phyloP scores from a whole-genome alignment of 2,888 invertebrate genomes.

The Heteromyza rotundicornis region DNA sequence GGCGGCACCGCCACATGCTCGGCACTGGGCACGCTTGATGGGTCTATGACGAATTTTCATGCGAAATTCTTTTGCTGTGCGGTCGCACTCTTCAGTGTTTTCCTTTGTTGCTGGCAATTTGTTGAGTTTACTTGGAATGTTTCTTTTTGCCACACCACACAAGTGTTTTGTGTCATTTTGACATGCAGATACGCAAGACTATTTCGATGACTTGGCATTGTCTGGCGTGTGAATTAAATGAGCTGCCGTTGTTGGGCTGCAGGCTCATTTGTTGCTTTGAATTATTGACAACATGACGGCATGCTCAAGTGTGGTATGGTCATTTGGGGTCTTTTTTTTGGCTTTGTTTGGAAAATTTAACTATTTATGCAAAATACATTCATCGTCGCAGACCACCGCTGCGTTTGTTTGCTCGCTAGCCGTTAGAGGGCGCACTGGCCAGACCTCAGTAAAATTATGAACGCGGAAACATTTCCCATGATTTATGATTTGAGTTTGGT shows the following conservation, averaged over 20 bases:
- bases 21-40: neutral
- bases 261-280: neutral
- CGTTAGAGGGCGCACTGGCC: too few relatives aligned
- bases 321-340: neutral
- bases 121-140: neutral
- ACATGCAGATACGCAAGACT: neutral
- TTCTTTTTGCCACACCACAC: neutral
- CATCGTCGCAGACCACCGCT: slow-evolving; percentile 3
- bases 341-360: neutral
- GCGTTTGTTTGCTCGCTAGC: neutral
- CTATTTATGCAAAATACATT: neutral
- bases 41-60: neutral
- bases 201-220: neutral
- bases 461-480: slow-evolving; percentile 6
- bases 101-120: neutral
- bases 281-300: neutral
- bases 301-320: neutral
- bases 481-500: slow-evolving; percentile 8
- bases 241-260: neutral
- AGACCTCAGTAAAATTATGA: neutral
- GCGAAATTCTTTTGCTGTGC: neutral
- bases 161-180: neutral
- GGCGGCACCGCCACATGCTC: neutral
- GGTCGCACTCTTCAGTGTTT: neutral
- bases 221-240: neutral